Percentiles rank a stretch among this genome's conserved stretches.
Evolutionary conservation across 1,140 invertebrate species (phyloP).

Genomic region (Pygmarrhopalites habei): DNA sequence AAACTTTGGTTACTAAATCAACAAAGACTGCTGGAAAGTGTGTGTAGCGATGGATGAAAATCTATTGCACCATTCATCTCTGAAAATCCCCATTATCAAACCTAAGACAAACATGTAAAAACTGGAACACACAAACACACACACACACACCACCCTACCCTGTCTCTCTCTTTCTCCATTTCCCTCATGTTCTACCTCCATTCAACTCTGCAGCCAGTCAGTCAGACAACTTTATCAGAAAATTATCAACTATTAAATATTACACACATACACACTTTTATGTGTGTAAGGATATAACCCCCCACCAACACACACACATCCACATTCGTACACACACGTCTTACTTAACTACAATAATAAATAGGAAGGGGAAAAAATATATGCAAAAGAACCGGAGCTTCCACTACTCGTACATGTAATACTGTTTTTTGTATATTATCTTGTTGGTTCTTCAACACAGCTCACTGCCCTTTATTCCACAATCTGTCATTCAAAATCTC

Average conservation of each 20-base stretch:
- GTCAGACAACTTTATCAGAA: background rate
- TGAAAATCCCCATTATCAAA: slow-evolving; percentile 18
- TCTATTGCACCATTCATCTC: slow-evolving; percentile 23
- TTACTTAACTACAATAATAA: background rate
- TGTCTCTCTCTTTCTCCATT: too few relatives aligned
- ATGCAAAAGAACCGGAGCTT: background rate
- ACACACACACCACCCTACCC: background rate
- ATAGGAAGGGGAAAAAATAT: too few relatives aligned
- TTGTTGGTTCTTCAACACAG: too few relatives aligned
- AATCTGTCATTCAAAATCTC: too few relatives aligned
- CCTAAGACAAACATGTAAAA: slow-evolving; percentile 12
- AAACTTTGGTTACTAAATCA: slow-evolving; percentile 28
- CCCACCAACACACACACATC: too few relatives aligned
- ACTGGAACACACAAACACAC: background rate
- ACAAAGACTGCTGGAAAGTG: slow-evolving; percentile 15
- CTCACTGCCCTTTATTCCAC: too few relatives aligned
- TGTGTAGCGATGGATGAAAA: background rate
- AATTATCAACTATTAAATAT: background rate
- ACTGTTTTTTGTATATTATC: background rate
- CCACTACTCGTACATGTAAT: background rate
- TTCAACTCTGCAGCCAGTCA: too few relatives aligned
- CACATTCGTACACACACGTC: background rate
- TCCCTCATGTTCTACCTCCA: too few relatives aligned
- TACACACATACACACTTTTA: background rate
- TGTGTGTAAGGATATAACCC: background rate